These are phyloP conservation scores for Dinomys branickii DNA, from an alignment of 2,113 vertebrate genomes.

Conservation along the genomic window DNA sequence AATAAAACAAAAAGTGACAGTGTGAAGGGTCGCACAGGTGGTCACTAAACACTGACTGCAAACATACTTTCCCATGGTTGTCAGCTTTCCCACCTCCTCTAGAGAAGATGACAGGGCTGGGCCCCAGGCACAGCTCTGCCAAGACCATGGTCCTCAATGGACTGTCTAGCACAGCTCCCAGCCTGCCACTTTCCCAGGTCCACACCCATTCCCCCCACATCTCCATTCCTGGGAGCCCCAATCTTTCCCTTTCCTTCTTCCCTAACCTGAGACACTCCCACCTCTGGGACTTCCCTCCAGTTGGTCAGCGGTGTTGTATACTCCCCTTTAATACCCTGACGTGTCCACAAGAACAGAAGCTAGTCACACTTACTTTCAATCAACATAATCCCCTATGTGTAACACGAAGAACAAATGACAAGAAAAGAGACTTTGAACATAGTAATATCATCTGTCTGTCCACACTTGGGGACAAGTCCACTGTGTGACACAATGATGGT, in stretches of 20 bases:
- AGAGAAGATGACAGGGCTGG: not conserved
- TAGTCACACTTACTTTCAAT: not conserved
- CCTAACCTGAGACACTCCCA: not conserved
- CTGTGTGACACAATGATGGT: not conserved
- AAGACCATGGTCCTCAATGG: not conserved
- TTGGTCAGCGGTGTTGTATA: not conserved
- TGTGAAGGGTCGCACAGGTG: not conserved
- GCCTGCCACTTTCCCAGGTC: not conserved
- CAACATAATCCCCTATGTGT: not conserved
- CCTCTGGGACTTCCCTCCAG: not conserved
- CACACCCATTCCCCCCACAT: not conserved
- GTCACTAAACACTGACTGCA: not conserved
- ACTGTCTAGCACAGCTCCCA: not conserved
- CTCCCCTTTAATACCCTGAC: not conserved
- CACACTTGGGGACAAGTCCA: not conserved
- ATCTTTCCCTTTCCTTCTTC: not conserved
- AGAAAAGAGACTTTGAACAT: not conserved
- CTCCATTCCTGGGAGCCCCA: not conserved
- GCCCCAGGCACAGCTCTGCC: not conserved
- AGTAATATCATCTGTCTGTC: not conserved
- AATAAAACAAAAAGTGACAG: not conserved
- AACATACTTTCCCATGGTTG: rapidly evolving
- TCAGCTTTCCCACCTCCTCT: too few species aligned
- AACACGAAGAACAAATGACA: not conserved
- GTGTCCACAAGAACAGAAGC: not conserved